Base-by-base conservation (phyloP, 2,888 invertebrate genomes). In the Stenotaenia linearis region DNA sequence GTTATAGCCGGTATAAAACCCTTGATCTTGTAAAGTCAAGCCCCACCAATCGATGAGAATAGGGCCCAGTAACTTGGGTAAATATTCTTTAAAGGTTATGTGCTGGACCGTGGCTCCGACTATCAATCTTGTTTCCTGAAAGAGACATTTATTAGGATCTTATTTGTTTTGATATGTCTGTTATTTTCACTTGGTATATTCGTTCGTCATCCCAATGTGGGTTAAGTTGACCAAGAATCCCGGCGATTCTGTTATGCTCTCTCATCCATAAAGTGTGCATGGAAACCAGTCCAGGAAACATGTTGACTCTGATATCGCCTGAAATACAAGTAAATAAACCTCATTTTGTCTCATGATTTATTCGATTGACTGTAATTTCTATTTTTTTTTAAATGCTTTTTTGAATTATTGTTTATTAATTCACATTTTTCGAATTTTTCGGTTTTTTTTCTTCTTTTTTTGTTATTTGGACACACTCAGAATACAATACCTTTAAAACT, bases 101-200 rank as follows among this genome's bases (percentile, higher is more conserved):
- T 84, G 83, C 74, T 84, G 84, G 28, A 84, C 80, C 50, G 82
- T 79, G 21, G 85, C 86, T 2, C 82, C 82, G 0, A 86, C 82
- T 12, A 86, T 85, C 76, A 84, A 83, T 28, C 85, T 82, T 2
- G 85, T 83, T 81, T 86, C 86, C 78, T 84, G 15, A 75, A 75
- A 75, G 75, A n/a, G 21, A 75, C 2, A 40, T 18, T 15, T 15
- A 77, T 37, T n/a, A 15, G 35, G 18, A 32, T 2, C 35, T 37
- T 37, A 7, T 10, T 37, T 30, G 35, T 37, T 4, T 2, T 23
- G 25, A 45, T 18, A 45, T 15, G 6, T 18, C 3, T 45, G n/a
- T 3, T 77, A 23, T 77, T 32, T 50, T 83, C 81, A 77, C 80
- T 61, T 81, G 81, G 78, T 80, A 81, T 6, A 80, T 77, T 32